These are phyloP conservation scores for Zaprionus tsacasi DNA, from an alignment of 1,140 invertebrate genomes.

Conservation along the genomic window DNA sequence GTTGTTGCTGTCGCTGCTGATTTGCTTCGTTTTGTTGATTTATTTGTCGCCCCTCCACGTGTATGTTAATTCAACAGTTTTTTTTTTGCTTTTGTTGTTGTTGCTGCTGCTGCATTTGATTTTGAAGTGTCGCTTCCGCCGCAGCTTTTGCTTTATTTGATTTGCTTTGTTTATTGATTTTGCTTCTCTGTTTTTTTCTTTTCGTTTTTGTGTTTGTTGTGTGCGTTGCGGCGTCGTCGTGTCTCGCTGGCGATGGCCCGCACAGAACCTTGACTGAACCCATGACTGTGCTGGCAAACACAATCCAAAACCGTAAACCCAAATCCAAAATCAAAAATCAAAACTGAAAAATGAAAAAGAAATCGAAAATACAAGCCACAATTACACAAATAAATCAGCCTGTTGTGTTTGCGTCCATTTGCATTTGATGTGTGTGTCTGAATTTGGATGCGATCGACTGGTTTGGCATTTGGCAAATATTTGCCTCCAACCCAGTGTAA, in stretches of 20 bases:
- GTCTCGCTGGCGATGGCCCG: constrained; percentile 26
- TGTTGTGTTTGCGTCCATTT: constrained; percentile 16
- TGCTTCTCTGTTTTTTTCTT: background rate
- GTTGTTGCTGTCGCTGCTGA: background rate
- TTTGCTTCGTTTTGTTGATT: constrained; percentile 21
- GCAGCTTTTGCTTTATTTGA: constrained; percentile 28
- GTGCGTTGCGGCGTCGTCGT: constrained; percentile 28
- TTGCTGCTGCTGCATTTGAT: constrained; percentile 5
- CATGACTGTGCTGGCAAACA: constrained; percentile 23
- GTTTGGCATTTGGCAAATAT: constrained; percentile 37
- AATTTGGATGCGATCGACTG: constrained; percentile 14
- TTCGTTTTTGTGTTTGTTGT: background rate
- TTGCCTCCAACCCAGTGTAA: constrained; percentile 9
- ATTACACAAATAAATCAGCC: constrained; percentile 33
- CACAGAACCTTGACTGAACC: constrained; percentile 25
- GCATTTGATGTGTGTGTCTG: background rate
- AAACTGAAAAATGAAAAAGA: background rate
- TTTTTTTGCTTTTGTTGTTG: constrained; percentile 4
- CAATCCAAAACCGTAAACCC: background rate
- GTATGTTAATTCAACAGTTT: constrained; percentile 10
- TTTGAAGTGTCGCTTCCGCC: constrained; percentile 31
- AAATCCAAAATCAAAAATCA: background rate
- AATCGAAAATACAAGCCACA: background rate
- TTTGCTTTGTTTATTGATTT: constrained; percentile 29
- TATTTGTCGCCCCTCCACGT: constrained; percentile 18